Evolutionary conservation across 2,888 invertebrate species (phyloP), one percentile per base, ranked within the genome.

Genomic region (Folsomia manolachei): DNA sequence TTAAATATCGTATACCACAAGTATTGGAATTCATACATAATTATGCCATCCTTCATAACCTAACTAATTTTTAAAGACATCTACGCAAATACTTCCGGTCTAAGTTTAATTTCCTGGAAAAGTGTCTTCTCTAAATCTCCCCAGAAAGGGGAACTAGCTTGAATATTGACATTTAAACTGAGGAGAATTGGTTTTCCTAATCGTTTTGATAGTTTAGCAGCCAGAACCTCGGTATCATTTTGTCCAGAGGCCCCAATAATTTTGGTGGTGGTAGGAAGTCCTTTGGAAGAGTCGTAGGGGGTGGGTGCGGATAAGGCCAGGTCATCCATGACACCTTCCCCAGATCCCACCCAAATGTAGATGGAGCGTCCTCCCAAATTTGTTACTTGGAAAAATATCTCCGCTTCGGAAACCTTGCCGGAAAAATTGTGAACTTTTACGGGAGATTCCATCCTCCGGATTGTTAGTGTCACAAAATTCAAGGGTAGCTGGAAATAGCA

Each of bases 181-280:
- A 87, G 80, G 80, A 83, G 86, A 14, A 86, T 84, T 66, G 83
- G 84, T 79, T 86, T 86, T 2, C 83, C 82, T 18, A 85, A 78
- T 72, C 83, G 84, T 75, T 84, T 85, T 0, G 84, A 81, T 24
- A 87, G 74, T 76, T 84, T 84, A 2, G 66, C 67, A 14, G 76
- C 71, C 56, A 80, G 73, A 70, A 82, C 83, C 4, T 70, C 79
- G 0, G 85, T 84, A 2, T 77, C 73, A 14, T 81, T 78, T 56
- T 85, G 85, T 18, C 82, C 80, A 61, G 82, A 78, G 69, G 82
- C 80, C 21, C 86, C 86, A 51, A 86, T 68, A 53, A 86, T 79
- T 75, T 83, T 82, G 24, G 86, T 84, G 27, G 83, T 80, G 14
- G 84, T 75, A 0, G 84, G 83, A 52, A 53, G 53, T 53, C 64